Conservation (phyloP, 1,140 invertebrate species). For the Achroia grisella region DNA sequence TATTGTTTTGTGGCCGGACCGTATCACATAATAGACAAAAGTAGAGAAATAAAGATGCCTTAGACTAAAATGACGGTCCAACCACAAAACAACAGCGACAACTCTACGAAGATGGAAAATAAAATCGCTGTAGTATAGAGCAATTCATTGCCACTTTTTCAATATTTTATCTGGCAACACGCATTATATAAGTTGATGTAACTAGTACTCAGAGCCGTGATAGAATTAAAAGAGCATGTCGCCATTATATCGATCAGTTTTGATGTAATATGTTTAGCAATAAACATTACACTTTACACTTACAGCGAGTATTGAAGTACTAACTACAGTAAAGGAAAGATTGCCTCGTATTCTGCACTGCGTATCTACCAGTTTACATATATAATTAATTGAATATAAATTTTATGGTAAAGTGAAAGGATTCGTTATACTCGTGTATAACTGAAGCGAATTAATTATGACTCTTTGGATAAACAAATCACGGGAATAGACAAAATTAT, state of each 20-base stretch:
- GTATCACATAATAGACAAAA: no score
- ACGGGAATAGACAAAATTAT: conserved; percentile 10
- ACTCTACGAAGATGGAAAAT: conserved; percentile 1
- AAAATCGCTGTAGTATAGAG: neutral
- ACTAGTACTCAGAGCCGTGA: no score
- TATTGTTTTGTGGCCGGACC: no score
- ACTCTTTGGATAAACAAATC: conserved; percentile 30
- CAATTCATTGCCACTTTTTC: neutral
- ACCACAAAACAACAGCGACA: neutral
- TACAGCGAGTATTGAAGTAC: conserved; percentile 20
- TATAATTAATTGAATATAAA: neutral
- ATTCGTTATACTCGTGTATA: conserved; percentile 20
- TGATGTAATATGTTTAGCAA: conserved; percentile 6
- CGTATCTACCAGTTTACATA: conserved; percentile 10
- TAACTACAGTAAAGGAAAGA: conserved; percentile 23
- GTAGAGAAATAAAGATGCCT: no score
- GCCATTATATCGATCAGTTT: no score
- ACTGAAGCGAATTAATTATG: conserved; percentile 6
- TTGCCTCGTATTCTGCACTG: conserved; percentile 21
- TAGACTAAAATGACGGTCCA: neutral
- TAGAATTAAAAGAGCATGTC: no score
- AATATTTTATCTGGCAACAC: neutral
- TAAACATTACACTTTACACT: conserved; percentile 20
- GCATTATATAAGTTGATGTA: no score
- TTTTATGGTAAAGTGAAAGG: neutral